Base-by-base conservation (phyloP, 2,888 invertebrate genomes). In the Mechanitis mazaeus region DNA sequence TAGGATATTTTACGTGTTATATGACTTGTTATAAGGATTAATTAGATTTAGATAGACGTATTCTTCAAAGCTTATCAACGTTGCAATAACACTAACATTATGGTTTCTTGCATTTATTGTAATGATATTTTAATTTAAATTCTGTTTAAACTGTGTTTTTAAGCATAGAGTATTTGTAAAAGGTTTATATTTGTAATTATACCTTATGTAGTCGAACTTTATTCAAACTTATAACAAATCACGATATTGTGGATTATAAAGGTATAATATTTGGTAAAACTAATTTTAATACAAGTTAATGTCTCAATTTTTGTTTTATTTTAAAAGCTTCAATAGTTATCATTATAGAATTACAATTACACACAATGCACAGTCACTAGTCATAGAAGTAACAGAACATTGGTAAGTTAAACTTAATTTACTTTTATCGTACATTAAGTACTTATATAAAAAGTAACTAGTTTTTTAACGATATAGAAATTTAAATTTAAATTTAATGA, bases 241-340 rank as follows among this genome's bases (percentile, higher is more conserved):
- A 46, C 28, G 55, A 45, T 76, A 74, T 72, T 72, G 76, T 57
- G 54, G 54, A 61, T 50, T 56, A 53, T 50, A 75, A 77, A 80
- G 76, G 79, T 78, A 79, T 77, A 79, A 76, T 84, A 50, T 50
- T 50, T 50, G 50, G 50, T 50, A 50, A 62, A 59, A 62, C 60
- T 55, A 64, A 66, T 64, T 66, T 82, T 85, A 87, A 86, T 87
- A 87, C 80, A 87, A 81, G 73, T 80, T 87, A 87, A 87, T 79
- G 81, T 77, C 66, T 64, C 59, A 58, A 67, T 60, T 58, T 56
- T 65, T 68, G 69, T 70, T 70, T 69, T 67, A 69, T 69, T 69
- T 68, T 54, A 38, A 56, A 47, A 50, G 59, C 59, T 56, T 57
- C 59, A 60, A 63, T 61, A 58, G 57, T 58, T 61, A 35, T 64